Evolutionary conservation across 2,113 vertebrate genomes (phyloP), one percentile per base, ranked within the genome.

Genomic region (Passer montanus): DNA sequence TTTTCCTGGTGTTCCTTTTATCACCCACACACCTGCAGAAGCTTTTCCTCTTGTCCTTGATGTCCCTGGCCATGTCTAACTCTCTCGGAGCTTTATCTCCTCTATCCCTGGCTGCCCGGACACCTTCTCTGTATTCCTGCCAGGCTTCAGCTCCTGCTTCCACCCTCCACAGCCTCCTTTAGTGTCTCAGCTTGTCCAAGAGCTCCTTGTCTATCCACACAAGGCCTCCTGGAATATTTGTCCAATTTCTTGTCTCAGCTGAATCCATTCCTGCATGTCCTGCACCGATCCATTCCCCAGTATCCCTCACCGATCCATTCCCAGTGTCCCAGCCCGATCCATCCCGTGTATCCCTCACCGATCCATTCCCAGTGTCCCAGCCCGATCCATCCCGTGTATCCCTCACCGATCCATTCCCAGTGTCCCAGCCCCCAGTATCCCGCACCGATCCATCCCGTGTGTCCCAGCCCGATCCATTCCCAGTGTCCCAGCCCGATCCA

Each of bases 251-350:
- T 81, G 23, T 10, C 23, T 22, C 23, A 49, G 28, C n/a, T 4
- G 1, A 28, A 44, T 2, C 16, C 13, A 31, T 13, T 4, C 6
- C 39, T 3, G 4, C 0, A 16, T 43, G 5, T 43, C 69, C 16
- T 37, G 13, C 5, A 11, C 13, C 0, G n/a, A 47, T 35, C 11
- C 26, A 21, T 27, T 12, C 11, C 63, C 7, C 39, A 22, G 28
- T 31, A 4, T 31, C 62, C 39, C 39, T 10, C 7, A 24, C 19
- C 12, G 58, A 50, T 4, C 11, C 16, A 46, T 24, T 3, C 5
- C 76, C 3, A 11, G 28, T 41, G 22, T 47, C n/a, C 26, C 33
- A 2, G 2, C 12, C 23, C 15, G 55, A 47, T 5, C 13, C 14
- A 44, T 35, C 23, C 5, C 39, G 39, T 11, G 39, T 39, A 11